A percentile compares a stretch with the other conserved stretches of the same genome.
phyloP scores from a whole-genome alignment of 2,113 vertebrate genomes.

The Phrynosoma platyrhinos region DNA sequence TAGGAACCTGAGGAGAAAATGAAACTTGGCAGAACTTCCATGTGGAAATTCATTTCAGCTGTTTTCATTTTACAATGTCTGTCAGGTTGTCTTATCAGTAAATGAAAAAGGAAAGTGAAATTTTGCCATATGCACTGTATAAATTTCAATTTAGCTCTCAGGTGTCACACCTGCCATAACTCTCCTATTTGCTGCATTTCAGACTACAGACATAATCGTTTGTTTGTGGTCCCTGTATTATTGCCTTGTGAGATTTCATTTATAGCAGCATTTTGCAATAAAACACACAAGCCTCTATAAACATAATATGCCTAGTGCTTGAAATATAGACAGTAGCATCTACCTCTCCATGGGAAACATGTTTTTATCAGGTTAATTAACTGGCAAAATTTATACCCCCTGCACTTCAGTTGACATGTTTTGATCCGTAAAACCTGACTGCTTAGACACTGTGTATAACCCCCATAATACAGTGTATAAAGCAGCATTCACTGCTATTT shows the following conservation, averaged over 20 bases:
- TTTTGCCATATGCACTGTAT: conserved; percentile 74
- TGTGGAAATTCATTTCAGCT: conserved; percentile 77
- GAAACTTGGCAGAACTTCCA: conserved; percentile 71
- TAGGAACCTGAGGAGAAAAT: conserved; percentile 72
- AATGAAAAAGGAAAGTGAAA: conserved; percentile 77
- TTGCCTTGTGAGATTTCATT: conserved; percentile 57
- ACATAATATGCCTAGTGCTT: conserved; percentile 39
- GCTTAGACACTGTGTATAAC: conserved; percentile 15
- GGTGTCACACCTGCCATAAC: conserved; percentile 76
- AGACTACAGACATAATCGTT: conserved; percentile 65
- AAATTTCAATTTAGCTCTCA: conserved; percentile 80
- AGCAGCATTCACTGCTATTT: not conserved
- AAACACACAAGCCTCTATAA: conserved; percentile 57
- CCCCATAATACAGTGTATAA: not conserved
- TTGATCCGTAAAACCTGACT: conserved; percentile 27
- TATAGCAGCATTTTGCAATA: conserved; percentile 58
- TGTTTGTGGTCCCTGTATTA: conserved; percentile 65
- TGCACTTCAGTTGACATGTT: conserved; percentile 37
- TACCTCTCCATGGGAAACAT: conserved; percentile 49
- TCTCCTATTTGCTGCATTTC: conserved; percentile 68
- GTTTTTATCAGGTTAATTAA: conserved; percentile 54
- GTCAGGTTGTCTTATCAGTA: conserved; percentile 76
- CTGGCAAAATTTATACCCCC: conserved; percentile 33
- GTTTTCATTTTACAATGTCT: conserved; percentile 74
- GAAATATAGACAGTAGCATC: conserved; percentile 53